These are phyloP conservation scores for Popillia japonica DNA, from an alignment of 1,140 invertebrate genomes.

Conservation along the genomic window DNA sequence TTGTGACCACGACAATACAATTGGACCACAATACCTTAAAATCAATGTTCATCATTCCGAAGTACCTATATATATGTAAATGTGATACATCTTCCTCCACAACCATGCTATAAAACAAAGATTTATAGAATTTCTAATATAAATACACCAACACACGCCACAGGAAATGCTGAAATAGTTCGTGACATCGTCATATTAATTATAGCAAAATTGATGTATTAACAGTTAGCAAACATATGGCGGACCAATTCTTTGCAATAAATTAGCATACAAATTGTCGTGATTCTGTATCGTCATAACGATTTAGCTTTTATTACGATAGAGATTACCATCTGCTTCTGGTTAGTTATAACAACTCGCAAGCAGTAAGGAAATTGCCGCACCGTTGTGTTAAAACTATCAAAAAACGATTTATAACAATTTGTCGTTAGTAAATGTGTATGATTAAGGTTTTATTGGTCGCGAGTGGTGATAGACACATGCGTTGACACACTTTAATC, in stretches of 20 bases:
- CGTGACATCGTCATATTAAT: not conserved
- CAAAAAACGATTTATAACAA: conserved; percentile 5
- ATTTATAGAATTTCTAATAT: no score
- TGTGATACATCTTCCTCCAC: no score
- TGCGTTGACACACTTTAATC: not conserved
- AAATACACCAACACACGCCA: no score
- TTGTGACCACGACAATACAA: no score
- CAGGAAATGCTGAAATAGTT: no score
- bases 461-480: not conserved
- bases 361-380: not conserved
- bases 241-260: not conserved
- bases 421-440: not conserved
- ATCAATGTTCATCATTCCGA: no score
- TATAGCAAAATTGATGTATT: not conserved
- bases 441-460: not conserved
- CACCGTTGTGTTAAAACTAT: not conserved
- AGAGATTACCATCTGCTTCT: not conserved
- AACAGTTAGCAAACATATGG: not conserved
- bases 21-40: no score
- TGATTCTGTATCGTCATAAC: not conserved
- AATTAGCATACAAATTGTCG: not conserved
- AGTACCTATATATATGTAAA: no score
- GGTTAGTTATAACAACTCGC: not conserved
- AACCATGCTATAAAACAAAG: no score
- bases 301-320: not conserved